Conservation (phyloP, 2,797 vertebrate species). For the Merluccius polli region DNA sequence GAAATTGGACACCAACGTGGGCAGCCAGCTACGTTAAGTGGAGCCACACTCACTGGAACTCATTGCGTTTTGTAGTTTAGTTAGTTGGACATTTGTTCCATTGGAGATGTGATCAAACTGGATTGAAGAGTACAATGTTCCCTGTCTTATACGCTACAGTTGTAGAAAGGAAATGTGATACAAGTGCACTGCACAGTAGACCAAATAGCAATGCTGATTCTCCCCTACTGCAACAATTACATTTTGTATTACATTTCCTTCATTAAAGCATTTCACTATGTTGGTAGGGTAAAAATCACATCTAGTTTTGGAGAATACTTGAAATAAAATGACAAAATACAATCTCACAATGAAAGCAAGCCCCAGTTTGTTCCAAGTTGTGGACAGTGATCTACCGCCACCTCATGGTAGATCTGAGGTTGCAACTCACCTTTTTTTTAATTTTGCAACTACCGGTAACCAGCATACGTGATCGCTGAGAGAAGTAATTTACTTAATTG, state of each 20-base stretch:
- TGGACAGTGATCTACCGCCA: not conserved
- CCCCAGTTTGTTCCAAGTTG: not conserved
- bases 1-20: conserved; percentile 42
- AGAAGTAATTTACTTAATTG: conserved; percentile 36
- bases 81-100: not conserved
- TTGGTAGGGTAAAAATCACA: not conserved
- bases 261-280: not conserved
- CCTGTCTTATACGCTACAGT: too few species aligned
- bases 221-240: not conserved
- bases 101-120: not conserved
- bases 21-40: conserved; percentile 16
- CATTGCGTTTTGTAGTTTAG: not conserved
- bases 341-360: not conserved
- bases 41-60: not conserved
- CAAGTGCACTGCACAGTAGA: not conserved
- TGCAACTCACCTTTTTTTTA: conserved; percentile 2
- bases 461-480: conserved; percentile 9
- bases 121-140: not conserved
- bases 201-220: not conserved
- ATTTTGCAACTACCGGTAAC: not conserved
- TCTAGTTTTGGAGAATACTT: not conserved
- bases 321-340: not conserved
- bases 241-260: not conserved
- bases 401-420: not conserved
- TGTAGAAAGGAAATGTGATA: too few species aligned